These are phyloP conservation scores for Cichlasoma orientale DNA, from an alignment of 2,797 vertebrate species.

Conservation along the genomic window DNA sequence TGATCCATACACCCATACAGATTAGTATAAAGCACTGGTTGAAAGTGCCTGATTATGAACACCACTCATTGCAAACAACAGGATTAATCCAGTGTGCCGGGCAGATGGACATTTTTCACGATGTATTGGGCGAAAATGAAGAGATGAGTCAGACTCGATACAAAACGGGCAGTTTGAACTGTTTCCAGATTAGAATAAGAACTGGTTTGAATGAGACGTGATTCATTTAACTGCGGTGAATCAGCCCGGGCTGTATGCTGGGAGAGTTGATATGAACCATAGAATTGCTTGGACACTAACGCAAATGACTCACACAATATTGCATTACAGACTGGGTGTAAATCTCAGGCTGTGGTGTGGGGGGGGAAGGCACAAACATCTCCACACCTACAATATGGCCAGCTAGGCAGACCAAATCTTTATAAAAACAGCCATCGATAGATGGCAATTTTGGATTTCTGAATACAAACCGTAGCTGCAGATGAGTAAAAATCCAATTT, in stretches of 20 bases:
- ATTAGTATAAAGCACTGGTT: conserved; percentile 3
- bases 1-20: background rate
- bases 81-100: background rate
- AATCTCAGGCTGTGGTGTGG: conserved; percentile 24
- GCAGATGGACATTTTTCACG: conserved; percentile 26
- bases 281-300: conserved; percentile 41
- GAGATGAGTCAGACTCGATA: conserved; percentile 22
- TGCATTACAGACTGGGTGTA: conserved; percentile 18
- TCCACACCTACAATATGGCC: conserved; percentile 10
- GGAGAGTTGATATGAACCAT: conserved; percentile 37
- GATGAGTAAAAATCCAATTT: background rate
- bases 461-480: background rate
- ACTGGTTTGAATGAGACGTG: conserved; percentile 23
- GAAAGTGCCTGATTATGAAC: conserved; percentile 3
- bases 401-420: conserved; percentile 8
- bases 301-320: conserved; percentile 35
- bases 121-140: conserved; percentile 9
- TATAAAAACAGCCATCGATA: background rate
- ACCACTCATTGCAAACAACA: conserved; percentile 22
- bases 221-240: conserved; percentile 49
- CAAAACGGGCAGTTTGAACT: conserved; percentile 1
- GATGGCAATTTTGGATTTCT: background rate
- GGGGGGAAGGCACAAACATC: conserved; percentile 23
- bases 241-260: conserved; percentile 38
- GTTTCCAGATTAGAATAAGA: conserved; percentile 14